A percentile compares a stretch with the other conserved stretches of the same genome.
phyloP scores from a whole-genome alignment of 2,888 invertebrate species.

The Abrostola tripartita region DNA sequence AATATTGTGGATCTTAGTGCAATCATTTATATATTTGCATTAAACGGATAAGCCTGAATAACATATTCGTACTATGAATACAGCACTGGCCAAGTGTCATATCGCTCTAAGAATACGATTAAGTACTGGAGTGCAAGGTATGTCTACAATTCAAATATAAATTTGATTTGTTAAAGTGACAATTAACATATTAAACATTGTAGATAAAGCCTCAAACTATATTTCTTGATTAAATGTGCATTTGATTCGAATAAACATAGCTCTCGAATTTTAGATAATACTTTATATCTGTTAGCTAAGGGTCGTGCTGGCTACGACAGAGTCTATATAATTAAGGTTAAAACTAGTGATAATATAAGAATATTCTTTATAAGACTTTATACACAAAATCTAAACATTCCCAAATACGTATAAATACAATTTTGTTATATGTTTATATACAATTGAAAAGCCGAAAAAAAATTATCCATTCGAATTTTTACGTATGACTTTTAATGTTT shows the following conservation, averaged over 20 bases:
- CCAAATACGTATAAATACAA: slow-evolving; percentile 16
- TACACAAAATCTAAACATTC: slow-evolving; percentile 34
- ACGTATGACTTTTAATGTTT: slow-evolving; percentile 1
- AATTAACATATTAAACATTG: no score
- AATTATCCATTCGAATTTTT: slow-evolving; percentile 2
- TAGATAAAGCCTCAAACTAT: background rate
- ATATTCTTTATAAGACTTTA: slow-evolving; percentile 10
- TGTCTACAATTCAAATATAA: no score
- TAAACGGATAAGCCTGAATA: no score
- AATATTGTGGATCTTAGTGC: no score
- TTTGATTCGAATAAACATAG: slow-evolving; percentile 46
- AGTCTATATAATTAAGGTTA: slow-evolving; percentile 26
- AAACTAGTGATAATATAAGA: slow-evolving; percentile 39
- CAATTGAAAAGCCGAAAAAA: slow-evolving; percentile 9
- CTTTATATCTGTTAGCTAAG: slow-evolving; percentile 23
- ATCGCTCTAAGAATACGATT: no score
- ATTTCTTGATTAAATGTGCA: slow-evolving; percentile 37
- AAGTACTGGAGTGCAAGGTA: no score
- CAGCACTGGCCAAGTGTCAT: no score
- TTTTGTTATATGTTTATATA: slow-evolving; percentile 25
- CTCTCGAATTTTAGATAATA: slow-evolving; percentile 45
- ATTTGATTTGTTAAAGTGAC: no score
- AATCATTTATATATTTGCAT: no score
- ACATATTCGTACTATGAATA: no score
- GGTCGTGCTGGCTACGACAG: slow-evolving; percentile 70